These are phyloP conservation scores for Fukomys damarensis DNA, from an alignment of 2,113 vertebrate species.

Conservation along the genomic window DNA sequence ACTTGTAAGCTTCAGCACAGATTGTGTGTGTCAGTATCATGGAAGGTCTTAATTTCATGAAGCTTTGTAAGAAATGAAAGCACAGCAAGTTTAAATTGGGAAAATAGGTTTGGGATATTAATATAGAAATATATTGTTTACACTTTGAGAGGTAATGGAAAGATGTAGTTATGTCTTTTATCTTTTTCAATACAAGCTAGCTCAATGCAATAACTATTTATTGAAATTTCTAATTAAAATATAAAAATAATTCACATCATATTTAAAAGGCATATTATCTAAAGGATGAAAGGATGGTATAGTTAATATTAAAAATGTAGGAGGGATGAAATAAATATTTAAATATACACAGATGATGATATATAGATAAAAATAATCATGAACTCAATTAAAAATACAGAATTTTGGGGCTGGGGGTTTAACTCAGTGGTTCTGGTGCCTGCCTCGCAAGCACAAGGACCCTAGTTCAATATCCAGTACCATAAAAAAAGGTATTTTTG, in stretches of 20 bases:
- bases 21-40: not conserved
- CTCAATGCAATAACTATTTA: not conserved
- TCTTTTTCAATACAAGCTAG: not conserved
- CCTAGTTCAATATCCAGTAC: no score
- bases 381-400: not conserved
- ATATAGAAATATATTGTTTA: not conserved
- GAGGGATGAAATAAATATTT: not conserved
- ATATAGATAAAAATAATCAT: not conserved
- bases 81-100: not conserved
- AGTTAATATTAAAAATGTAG: not conserved
- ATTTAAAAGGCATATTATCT: not conserved
- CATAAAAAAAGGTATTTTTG: not conserved
- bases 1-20: not conserved
- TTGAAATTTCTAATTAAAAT: slow-evolving; percentile 21
- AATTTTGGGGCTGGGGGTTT: no score
- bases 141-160: not conserved
- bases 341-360: not conserved
- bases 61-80: not conserved
- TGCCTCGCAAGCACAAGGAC: no score
- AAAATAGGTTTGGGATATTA: not conserved
- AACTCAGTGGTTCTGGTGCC: no score
- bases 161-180: not conserved
- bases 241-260: not conserved
- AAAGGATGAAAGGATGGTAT: not conserved
- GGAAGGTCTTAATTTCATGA: slow-evolving; percentile 26